Conservation (phyloP, 30 jellyfish, hydroid and myxozoan genomes). For the Rhopilema esculentum region DNA sequence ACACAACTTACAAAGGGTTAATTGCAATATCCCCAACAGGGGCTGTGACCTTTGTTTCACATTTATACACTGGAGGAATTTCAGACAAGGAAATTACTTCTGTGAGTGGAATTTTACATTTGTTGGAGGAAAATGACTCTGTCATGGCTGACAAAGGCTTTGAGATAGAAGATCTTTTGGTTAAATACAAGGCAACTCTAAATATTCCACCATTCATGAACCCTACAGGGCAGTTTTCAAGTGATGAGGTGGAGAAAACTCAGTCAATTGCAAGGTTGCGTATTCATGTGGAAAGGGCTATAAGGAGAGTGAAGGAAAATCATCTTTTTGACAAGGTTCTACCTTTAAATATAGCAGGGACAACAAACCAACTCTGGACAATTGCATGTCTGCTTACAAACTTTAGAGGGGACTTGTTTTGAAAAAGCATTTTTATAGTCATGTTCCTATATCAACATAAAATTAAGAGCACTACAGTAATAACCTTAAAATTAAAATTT, state of each 20-base stretch:
- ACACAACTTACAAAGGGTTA: neutral
- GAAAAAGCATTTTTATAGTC: neutral
- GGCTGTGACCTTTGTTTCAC: constrained; percentile 68
- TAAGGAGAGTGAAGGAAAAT: constrained; percentile 22
- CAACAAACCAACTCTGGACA: constrained; percentile 35
- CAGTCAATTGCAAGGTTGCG: constrained; percentile 31
- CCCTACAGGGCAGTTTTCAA: constrained; percentile 22
- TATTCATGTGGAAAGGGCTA: constrained; percentile 46
- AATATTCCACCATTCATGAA: constrained; percentile 57
- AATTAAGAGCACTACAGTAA: neutral
- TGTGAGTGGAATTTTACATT: constrained; percentile 47
- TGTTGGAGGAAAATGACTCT: constrained; percentile 47
- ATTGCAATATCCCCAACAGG: neutral
- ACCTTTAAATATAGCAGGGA: constrained; percentile 31
- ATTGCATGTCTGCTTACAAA: constrained; percentile 28
- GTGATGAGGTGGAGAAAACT: constrained; percentile 1
- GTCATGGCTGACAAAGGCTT: constrained; percentile 63
- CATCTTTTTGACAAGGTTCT: constrained; percentile 17
- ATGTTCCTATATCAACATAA: neutral
- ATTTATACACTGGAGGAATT: constrained; percentile 40
- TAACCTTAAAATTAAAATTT: neutral
- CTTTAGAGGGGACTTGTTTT: constrained; percentile 13
- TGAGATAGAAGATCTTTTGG: constrained; percentile 43
- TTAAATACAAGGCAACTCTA: constrained; percentile 23
- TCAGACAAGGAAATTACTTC: constrained; percentile 29